These are phyloP conservation scores for Notamacropus eugenii DNA, from an alignment of 2,797 vertebrate species.

Conservation along the genomic window DNA sequence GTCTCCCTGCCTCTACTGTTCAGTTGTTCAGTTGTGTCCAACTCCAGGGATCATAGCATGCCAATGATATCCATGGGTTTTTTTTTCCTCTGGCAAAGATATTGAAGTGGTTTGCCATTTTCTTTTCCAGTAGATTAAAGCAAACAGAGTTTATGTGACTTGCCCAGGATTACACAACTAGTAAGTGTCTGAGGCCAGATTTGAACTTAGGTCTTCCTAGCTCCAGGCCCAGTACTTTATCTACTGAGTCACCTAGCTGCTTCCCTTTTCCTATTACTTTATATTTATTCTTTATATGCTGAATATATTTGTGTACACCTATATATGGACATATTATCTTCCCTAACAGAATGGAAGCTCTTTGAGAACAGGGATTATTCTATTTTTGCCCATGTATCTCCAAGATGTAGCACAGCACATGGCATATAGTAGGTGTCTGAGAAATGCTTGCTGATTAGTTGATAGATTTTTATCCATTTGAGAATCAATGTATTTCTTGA, in stretches of 20 bases:
- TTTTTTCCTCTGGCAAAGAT: not conserved
- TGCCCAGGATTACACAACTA: not conserved
- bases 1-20: not conserved
- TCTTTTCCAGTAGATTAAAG: not conserved
- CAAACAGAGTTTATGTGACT: not conserved
- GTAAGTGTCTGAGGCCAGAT: not conserved
- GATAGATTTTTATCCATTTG: not conserved
- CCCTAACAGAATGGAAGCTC: not conserved
- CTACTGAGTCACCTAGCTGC: not conserved
- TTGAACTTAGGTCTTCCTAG: not conserved
- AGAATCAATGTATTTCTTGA: slow-evolving; percentile 40
- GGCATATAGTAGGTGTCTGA: not conserved
- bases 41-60: not conserved
- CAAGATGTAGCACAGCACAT: not conserved
- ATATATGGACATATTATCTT: not conserved
- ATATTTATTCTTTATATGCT: not conserved
- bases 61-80: not conserved
- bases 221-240: not conserved
- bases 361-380: not conserved
- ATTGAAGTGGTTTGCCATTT: not conserved
- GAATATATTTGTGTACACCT: not conserved
- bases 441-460: not conserved
- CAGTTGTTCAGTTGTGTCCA: not conserved
- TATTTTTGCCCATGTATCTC: not conserved
- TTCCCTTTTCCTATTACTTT: not conserved